A percentile compares a stretch with the other conserved stretches of the same genome.
phyloP scores from a whole-genome alignment of 2,113 vertebrate genomes.

The Candoia aspera region DNA sequence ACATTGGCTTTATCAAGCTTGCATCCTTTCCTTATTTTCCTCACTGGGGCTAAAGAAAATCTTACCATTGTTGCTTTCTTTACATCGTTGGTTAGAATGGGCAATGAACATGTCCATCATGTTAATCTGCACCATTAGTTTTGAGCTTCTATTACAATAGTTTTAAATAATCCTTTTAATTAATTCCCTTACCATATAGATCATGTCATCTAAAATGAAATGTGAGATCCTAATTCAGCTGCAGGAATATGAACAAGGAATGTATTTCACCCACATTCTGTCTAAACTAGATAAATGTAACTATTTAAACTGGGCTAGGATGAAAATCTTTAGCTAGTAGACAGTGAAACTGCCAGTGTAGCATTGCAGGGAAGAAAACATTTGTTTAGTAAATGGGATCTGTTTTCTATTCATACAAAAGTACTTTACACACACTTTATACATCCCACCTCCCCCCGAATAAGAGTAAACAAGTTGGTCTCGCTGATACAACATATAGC shows the following conservation, averaged over 20 bases:
- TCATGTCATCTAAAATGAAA: background rate
- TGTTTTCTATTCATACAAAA: background rate
- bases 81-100: background rate
- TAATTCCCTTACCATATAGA: background rate
- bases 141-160: background rate
- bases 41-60: background rate
- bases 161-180: background rate
- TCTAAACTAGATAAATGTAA: background rate
- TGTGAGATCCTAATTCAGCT: background rate
- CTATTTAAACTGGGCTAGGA: background rate
- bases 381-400: background rate
- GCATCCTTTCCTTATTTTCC: background rate
- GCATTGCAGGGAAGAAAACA: background rate
- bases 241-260: background rate
- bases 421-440: background rate
- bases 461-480: background rate
- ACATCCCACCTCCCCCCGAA: background rate
- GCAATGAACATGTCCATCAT: too few relatives aligned
- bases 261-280: background rate
- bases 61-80: background rate
- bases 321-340: background rate
- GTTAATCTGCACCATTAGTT: background rate
- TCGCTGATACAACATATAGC: too few relatives aligned
- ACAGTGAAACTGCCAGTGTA: background rate
- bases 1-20: background rate